A percentile compares a stretch with the other conserved stretches of the same genome.
Conservation (phyloP, 1,140 invertebrate genomes). For the Pseudoatta argentina region DNA sequence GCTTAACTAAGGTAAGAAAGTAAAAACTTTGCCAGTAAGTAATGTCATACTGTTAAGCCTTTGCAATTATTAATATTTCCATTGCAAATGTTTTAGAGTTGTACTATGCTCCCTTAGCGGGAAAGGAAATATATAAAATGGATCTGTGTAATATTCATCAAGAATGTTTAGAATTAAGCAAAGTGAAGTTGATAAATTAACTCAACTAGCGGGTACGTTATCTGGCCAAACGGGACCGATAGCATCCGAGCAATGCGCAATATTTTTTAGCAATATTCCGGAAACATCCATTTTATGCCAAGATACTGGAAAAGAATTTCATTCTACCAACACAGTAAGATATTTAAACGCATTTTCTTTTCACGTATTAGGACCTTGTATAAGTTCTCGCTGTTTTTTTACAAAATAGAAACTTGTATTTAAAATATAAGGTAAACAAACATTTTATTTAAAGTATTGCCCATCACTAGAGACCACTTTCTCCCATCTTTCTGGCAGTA, state of each 20-base stretch:
- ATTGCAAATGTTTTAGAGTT: conserved; percentile 15
- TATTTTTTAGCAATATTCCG: conserved; percentile 27
- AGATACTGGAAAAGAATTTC: background rate
- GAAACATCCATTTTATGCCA: conserved; percentile 13
- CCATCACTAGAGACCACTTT: no score
- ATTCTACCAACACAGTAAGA: background rate
- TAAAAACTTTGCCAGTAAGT: background rate
- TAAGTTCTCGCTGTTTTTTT: no score
- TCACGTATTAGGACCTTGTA: no score
- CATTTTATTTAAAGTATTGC: no score
- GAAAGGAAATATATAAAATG: background rate
- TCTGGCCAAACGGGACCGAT: conserved; percentile 1
- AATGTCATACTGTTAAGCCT: background rate
- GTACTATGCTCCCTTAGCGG: background rate
- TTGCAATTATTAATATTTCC: background rate
- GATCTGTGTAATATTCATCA: background rate
- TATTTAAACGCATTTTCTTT: background rate
- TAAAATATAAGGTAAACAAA: no score
- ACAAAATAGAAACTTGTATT: no score
- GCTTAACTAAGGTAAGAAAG: background rate
- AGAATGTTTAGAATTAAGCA: background rate
- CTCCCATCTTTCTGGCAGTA: no score
- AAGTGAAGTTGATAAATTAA: background rate
- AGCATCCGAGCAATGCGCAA: conserved; percentile 11
- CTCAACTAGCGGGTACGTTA: conserved; percentile 5